Percentiles rank a stretch among this genome's conserved stretches.
Conservation (phyloP, 2,113 vertebrate genomes). For the Odocoileus hemionus region DNA sequence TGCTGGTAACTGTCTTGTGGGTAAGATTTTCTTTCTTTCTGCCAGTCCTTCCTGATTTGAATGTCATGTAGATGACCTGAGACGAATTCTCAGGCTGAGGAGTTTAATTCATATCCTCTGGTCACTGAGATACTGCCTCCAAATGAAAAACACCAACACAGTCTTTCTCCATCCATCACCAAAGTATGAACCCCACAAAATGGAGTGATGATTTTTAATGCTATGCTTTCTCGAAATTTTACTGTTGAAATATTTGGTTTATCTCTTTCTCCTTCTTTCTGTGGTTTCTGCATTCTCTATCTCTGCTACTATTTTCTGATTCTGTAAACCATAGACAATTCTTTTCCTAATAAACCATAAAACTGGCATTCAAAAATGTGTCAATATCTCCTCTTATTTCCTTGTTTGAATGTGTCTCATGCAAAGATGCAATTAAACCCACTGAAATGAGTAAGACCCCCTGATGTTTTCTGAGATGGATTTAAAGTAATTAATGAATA, state of each 20-base stretch:
- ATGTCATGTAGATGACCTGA: too few species aligned
- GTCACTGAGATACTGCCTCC: not conserved
- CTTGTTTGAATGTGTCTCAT: not conserved
- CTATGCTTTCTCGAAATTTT: not conserved
- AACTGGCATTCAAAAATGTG: not conserved
- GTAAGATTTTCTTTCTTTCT: not conserved
- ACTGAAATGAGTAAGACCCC: not conserved
- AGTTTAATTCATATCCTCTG: not conserved
- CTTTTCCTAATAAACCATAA: conserved; percentile 36
- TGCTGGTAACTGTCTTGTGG: not conserved
- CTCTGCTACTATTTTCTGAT: not conserved
- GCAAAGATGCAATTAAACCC: not conserved
- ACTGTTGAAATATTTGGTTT: not conserved
- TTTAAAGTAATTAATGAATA: not conserved
- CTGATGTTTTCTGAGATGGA: not conserved
- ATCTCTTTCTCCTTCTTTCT: not conserved
- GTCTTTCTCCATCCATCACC: not conserved
- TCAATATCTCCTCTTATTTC: not conserved
- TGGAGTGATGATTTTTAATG: not conserved
- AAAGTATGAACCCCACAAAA: not conserved
- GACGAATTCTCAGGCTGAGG: not conserved
- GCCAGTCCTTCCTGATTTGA: not conserved
- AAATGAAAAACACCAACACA: not conserved
- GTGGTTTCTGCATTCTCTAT: not conserved
- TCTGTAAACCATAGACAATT: not conserved